phyloP scores from a whole-genome alignment of 2,888 invertebrate genomes.

The Zaprionus obscuricornis region DNA sequence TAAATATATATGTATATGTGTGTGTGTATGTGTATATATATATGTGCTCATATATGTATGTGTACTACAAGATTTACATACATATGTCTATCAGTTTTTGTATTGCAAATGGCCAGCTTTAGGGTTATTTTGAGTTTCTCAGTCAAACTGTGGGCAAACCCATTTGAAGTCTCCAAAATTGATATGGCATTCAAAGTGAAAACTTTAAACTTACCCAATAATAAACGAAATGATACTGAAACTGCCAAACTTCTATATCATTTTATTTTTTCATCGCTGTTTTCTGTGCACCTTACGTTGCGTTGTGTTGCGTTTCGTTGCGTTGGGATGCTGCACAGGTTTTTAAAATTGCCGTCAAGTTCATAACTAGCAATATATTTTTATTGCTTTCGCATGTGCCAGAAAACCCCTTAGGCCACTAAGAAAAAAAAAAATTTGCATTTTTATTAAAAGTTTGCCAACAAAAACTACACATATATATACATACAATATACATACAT shows the following conservation, averaged over 20 bases:
- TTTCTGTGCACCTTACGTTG: constrained; percentile 23
- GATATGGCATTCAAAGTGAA: constrained; percentile 13
- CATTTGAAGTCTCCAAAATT: constrained; percentile 20
- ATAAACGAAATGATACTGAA: constrained; percentile 32
- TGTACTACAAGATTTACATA: background rate
- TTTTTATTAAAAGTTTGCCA: constrained; percentile 68
- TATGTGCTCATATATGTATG: constrained; percentile 9
- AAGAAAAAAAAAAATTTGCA: constrained; percentile 60
- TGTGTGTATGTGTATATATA: too few species aligned
- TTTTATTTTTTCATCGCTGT: background rate
- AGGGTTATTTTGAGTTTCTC: constrained; percentile 15
- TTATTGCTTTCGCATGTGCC: constrained; percentile 69
- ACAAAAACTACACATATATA: constrained; percentile 29
- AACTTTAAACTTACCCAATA: constrained; percentile 43
- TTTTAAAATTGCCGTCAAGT: constrained; percentile 60
- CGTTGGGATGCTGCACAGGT: constrained; percentile 30
- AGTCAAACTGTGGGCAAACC: constrained; percentile 10
- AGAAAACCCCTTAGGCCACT: constrained; percentile 63
- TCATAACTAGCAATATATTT: constrained; percentile 70
- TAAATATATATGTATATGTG: constrained; percentile 1
- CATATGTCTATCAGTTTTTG: constrained; percentile 14
- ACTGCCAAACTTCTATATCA: constrained; percentile 17
- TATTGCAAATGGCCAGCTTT: constrained; percentile 3
- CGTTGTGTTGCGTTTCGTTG: constrained; percentile 5
- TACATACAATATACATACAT: background rate